These are phyloP conservation scores for Danionella dracula DNA, from an alignment of 2,797 vertebrate species.

Conservation along the genomic window DNA sequence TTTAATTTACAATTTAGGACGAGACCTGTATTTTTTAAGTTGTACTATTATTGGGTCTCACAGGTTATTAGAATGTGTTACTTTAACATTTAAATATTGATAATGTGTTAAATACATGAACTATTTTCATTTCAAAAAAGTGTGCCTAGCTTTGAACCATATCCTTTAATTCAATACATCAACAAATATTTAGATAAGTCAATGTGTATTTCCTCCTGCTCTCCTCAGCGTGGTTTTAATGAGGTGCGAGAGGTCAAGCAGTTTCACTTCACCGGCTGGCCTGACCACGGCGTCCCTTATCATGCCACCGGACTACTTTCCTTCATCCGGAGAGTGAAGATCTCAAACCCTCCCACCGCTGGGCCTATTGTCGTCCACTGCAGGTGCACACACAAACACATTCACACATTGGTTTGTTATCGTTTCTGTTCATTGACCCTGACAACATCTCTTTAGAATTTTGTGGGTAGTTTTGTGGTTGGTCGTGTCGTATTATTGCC, in stretches of 20 bases:
- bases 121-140: too few species aligned
- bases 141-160: too few species aligned
- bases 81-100: too few species aligned
- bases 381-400: conserved; percentile 71
- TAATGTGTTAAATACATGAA: too few species aligned
- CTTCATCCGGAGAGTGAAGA: conserved; percentile 94
- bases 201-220: not conserved
- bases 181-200: not conserved
- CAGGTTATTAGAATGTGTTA: too few species aligned
- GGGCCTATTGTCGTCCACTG: conserved; percentile 98
- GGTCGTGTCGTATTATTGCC: not conserved
- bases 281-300: conserved; percentile 97
- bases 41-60: too few species aligned
- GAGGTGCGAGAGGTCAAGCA: conserved; percentile 98
- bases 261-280: conserved; percentile 99
- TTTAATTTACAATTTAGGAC: too few species aligned
- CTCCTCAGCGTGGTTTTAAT: conserved; percentile 86
- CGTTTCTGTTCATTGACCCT: too few species aligned
- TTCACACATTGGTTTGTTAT: not conserved
- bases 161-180: too few species aligned
- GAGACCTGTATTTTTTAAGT: too few species aligned
- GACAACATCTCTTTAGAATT: too few species aligned
- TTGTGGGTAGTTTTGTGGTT: not conserved
- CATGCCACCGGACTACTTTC: conserved; percentile 97
- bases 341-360: conserved; percentile 93